These are phyloP conservation scores for Epizoanthus illoricatus DNA, from an alignment of 92 coral and sea anemone genomes.

Conservation along the genomic window DNA sequence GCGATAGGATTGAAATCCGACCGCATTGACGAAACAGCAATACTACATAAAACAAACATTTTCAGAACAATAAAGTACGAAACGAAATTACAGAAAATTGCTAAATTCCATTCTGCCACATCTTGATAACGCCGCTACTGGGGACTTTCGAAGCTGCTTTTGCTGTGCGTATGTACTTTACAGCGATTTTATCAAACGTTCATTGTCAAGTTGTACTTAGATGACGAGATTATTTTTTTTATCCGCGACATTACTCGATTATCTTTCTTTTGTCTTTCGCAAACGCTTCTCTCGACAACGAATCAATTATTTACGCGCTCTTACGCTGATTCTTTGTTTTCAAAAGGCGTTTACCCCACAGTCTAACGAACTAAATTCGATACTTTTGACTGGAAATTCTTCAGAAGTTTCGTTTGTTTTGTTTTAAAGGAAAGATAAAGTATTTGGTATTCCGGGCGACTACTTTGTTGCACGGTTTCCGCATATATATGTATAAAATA, in stretches of 20 bases:
- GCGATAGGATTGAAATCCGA: not conserved
- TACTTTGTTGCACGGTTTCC: too few species aligned
- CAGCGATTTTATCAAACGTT: not conserved
- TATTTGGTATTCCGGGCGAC: not conserved
- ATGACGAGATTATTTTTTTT: not conserved
- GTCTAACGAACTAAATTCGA: not conserved
- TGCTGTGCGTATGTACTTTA: not conserved
- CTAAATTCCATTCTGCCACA: not conserved
- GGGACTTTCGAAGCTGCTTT: not conserved
- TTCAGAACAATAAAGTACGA: not conserved
- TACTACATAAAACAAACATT: not conserved
- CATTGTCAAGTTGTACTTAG: not conserved
- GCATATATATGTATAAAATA: too few species aligned
- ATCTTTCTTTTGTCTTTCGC: constrained; percentile 3
- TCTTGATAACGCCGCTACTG: not conserved
- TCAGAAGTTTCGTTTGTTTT: not conserved
- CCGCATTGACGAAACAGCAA: not conserved
- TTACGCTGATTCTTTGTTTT: constrained; percentile 31
- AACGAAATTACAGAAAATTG: not conserved
- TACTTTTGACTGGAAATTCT: not conserved
- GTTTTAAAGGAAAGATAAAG: not conserved
- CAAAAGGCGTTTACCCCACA: constrained; percentile 26
- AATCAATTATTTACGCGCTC: constrained; percentile 7
- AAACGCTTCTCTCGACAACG: constrained; percentile 18
- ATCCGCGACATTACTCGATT: not conserved